Conservation (phyloP, 2,888 invertebrate species). For the Pterobdella sp. region DNA sequence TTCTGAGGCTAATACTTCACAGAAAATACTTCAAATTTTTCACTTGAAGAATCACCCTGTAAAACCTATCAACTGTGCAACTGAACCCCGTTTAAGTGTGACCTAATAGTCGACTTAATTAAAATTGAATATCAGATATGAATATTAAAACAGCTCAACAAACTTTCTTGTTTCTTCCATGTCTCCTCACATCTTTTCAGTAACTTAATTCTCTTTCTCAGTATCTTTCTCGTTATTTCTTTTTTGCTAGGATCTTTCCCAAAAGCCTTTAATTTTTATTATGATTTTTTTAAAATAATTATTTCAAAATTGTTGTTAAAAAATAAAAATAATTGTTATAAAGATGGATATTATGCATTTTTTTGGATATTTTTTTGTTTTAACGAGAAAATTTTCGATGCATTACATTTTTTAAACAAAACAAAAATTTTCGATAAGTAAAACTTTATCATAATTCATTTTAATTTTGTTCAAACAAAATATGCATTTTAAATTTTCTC, state of each 20-base stretch:
- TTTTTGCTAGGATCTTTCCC: not conserved
- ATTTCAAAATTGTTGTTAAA: not conserved
- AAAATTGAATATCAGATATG: too few species aligned
- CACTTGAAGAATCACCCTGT: too few species aligned
- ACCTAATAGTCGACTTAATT: too few species aligned
- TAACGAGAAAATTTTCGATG: not conserved
- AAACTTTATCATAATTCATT: not conserved
- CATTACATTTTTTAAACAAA: not conserved
- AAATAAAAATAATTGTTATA: not conserved
- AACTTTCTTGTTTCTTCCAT: conserved; percentile 10
- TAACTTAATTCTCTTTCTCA: conserved; percentile 12
- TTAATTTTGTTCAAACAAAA: not conserved
- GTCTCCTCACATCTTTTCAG: conserved; percentile 11
- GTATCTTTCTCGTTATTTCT: not conserved
- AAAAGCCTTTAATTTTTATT: not conserved
- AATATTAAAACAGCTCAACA: not conserved
- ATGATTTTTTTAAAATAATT: not conserved
- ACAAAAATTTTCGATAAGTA: too few species aligned
- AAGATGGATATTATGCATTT: not conserved
- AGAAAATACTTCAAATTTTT: too few species aligned
- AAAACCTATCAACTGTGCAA: too few species aligned
- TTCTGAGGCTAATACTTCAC: too few species aligned
- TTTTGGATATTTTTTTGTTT: not conserved
- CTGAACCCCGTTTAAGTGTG: too few species aligned
- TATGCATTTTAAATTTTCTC: not conserved